Evolutionary conservation across 2,113 vertebrate species (phyloP), one percentile per base, ranked within the genome.

Genomic region (Heloderma charlesbogerti): DNA sequence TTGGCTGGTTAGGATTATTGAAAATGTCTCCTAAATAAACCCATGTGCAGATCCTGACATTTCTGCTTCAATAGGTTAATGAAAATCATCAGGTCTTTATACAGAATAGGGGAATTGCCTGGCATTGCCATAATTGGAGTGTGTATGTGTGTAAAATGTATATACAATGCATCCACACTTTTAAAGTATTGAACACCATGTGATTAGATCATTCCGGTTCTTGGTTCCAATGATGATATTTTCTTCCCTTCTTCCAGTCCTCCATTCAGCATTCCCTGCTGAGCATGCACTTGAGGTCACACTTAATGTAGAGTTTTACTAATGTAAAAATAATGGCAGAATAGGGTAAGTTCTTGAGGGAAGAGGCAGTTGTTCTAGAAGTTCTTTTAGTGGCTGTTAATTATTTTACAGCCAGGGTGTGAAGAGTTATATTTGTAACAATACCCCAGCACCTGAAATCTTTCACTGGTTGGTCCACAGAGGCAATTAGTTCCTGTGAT

Each of bases 271-370:
- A 69, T 94, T 81, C 12, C 34, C 37, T 15, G 8, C 29, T 2
- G 89, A 22, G 91, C 54, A 54, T 90, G 86, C 90, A 91, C 90
- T 78, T 75, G 78, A 91, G 92, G 82, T 10, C 71, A 12, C 45
- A 84, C 6, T 84, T 29, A 15, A 2, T 60, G 77, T 48, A 7
- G 3, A 27, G 48, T 48, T 40, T 12, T 12, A 77, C 18, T 40
- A 40, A 40, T 77, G 13, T 43, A 43, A 60, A 66, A 0, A 72
- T 75, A 25, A 57, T 6, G 88, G 80, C 71, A 54, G 85, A 27
- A 37, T 74, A 22, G 87, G 29, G 37, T 84, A 60, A 18, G 34
- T 37, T 37, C 25, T 79, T 22, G 88, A 87, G 0, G 4, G 29
- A 40, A 89, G 79, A n/a, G 71, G 45, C 4, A 72, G 18, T 34